Evolutionary conservation across 2,113 vertebrate genomes (phyloP), one percentile per base, ranked within the genome.

Genomic region (Grus americana): DNA sequence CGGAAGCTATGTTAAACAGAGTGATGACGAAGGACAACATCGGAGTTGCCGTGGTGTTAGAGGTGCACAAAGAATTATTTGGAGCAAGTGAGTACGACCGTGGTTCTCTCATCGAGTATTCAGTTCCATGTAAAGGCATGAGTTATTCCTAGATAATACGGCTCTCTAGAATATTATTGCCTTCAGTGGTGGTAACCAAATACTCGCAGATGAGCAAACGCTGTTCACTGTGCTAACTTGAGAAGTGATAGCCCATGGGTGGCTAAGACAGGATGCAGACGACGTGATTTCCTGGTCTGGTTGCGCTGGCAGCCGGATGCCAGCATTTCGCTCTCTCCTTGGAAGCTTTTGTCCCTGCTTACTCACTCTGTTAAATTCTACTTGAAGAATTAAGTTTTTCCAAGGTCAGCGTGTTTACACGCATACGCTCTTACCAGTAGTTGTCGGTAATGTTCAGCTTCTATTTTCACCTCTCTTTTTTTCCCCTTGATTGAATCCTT

Each of bases 11-110:
- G 99, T 59, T 99, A 80, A 99, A 99, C 97, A 97, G 99, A 96
- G 99, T 99, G 74, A 99, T 99, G 99, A 99, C 99, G 27, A 99
- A 99, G 98, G 99, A 99, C 98, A 99, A 99, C 97, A 99, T 99
- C 38, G 99, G 99, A 5, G 99, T 99, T 0, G 99, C 99, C 11
- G 98, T 99, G 47, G 98, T 99, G 90, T 95, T 99, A 80, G 99
- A 99, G 97, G 98, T 99, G 97, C 99, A 99, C 96, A 99, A 99
- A 93, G 99, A 99, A 82, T 59, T 98, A 32, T 99, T 99, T 97
- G 98, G 99, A 93, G 97, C 98, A 86, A 98, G 99, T 99, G 91
- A 98, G 98, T 98, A 40, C 1, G 7, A 1, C 32, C 2, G 0
- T 7, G 62, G 71, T 21, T 24, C 47, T 26, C 36, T 11, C 27